Evolutionary conservation across 2,888 invertebrate species (phyloP), one percentile per base, ranked within the genome.

Genomic region (Melieria picta): DNA sequence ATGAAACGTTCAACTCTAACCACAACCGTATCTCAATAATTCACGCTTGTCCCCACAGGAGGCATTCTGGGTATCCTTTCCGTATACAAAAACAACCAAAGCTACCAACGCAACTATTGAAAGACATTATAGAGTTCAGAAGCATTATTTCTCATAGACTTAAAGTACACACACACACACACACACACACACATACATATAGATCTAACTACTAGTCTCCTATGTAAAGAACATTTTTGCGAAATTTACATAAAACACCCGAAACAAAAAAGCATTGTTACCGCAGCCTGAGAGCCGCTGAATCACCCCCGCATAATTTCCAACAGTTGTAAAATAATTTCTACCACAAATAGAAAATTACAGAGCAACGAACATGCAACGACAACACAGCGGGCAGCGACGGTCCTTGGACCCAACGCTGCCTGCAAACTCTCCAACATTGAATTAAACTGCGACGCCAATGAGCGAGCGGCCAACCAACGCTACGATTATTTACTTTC

Each of bases 271-370:
- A 30, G 30, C 30, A 30, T 30, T 30, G 30, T 30, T 30, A 30
- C 30, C 30, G 30, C 11, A 9, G 13, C n/a, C 13, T 5, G 7
- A 30, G 30, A 30, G 30, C 30, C 3, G 30, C 30, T 30, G 30
- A 30, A 64, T 64, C 60, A 64, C 43, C 58, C 73, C 71, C 71
- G 77, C 74, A 77, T 76, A 65, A 76, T 78, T 75, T 75, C 72
- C 71, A 83, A 83, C 83, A 83, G 83, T 78, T 82, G 83, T 82
- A 83, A 82, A 83, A 80, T 83, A 82, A 82, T 83, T 79, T 77
- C 16, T 71, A 75, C 77, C 81, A 76, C 83, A 82, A 79, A 75
- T 80, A 79, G 73, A 79, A 55, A 66, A 45, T 47, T 45, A 60
- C 13, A 46, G n/a, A 46, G 5, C 11, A 60, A 7, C 11, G 30